These are phyloP conservation scores for Drosophila kuntzei DNA, from an alignment of 2,888 invertebrate species.

Conservation along the genomic window DNA sequence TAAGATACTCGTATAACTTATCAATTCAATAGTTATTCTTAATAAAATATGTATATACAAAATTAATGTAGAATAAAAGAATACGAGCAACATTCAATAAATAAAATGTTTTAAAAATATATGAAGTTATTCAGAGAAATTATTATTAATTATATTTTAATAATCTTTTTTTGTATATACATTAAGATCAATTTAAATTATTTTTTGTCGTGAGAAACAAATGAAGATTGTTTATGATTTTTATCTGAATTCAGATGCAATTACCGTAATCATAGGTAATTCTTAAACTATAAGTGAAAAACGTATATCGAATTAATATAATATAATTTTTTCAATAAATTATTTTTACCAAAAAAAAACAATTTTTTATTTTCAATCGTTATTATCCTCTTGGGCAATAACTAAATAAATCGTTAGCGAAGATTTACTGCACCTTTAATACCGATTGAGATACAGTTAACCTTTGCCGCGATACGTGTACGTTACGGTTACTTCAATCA, in stretches of 20 bases:
- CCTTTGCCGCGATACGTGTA: slow-evolving; percentile 16
- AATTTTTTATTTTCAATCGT: background rate
- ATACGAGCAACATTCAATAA: background rate
- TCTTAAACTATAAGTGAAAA: background rate
- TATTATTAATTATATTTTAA: background rate
- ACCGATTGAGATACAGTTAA: slow-evolving; percentile 35
- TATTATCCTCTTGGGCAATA: background rate
- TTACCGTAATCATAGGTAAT: background rate
- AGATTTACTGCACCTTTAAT: slow-evolving; percentile 13
- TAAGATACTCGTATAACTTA: background rate
- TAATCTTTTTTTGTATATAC: background rate
- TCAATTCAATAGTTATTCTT: too few species aligned
- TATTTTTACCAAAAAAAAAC: background rate
- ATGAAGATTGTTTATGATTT: background rate
- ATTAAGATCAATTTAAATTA: too few species aligned
- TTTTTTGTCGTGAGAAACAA: background rate
- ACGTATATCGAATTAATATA: background rate
- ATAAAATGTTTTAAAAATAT: background rate
- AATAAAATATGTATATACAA: too few species aligned
- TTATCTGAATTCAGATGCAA: background rate
- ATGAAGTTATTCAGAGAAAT: too few species aligned
- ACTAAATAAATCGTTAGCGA: slow-evolving; percentile 19
- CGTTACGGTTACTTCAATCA: slow-evolving; percentile 39
- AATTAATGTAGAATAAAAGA: background rate
- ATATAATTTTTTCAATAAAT: background rate